Conservation (phyloP, 2,113 vertebrate genomes). For the Pelecanoides urinatrix region DNA sequence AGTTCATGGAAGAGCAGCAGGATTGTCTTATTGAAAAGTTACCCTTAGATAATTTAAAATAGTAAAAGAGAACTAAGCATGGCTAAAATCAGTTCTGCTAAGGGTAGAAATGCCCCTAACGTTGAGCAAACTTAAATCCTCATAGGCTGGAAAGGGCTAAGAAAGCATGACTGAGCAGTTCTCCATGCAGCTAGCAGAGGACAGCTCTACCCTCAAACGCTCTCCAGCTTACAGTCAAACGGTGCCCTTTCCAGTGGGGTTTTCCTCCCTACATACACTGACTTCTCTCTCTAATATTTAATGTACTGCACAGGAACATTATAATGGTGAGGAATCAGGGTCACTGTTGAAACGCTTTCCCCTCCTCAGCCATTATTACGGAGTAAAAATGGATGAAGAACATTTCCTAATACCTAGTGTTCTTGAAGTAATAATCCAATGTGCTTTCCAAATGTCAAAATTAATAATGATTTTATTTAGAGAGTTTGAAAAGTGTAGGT, state of each 20-base stretch:
- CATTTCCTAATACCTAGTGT: conserved; percentile 48
- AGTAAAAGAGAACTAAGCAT: background rate
- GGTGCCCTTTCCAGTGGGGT: background rate
- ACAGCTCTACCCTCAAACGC: background rate
- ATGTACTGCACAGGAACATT: background rate
- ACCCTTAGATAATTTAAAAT: background rate
- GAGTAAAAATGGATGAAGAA: conserved; percentile 17
- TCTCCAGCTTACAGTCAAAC: background rate
- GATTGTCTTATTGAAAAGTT: background rate
- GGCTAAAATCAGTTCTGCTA: background rate
- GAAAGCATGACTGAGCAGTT: background rate
- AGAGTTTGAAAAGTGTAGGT: conserved; percentile 43
- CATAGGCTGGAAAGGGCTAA: background rate
- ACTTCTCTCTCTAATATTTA: background rate
- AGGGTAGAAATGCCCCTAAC: background rate
- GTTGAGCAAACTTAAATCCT: background rate
- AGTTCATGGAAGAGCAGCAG: background rate
- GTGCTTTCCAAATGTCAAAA: conserved; percentile 23
- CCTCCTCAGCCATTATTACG: background rate
- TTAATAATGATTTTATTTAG: conserved; percentile 48
- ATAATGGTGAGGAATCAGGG: background rate
- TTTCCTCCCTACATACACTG: background rate
- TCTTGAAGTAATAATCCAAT: conserved; percentile 9
- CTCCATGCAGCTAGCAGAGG: background rate
- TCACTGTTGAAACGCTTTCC: background rate